Conservation (phyloP, 2,113 vertebrate genomes). For the Thamnophis sirtalis region DNA sequence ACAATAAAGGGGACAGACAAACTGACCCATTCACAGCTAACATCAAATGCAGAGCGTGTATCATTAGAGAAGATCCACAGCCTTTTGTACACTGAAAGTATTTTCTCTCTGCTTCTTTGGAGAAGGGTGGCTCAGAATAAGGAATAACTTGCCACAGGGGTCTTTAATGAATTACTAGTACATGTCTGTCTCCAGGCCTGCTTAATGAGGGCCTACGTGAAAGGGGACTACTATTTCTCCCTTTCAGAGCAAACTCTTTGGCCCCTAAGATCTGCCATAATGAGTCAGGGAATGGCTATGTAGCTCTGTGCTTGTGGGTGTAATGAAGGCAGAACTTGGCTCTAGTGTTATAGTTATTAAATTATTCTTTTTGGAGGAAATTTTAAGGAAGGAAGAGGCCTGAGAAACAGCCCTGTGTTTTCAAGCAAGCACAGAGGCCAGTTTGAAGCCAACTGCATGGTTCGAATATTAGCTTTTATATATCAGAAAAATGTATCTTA, state of each 20-base stretch:
- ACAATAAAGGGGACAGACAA: not conserved
- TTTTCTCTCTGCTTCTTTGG: not conserved
- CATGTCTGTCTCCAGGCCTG: not conserved
- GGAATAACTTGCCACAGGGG: not conserved
- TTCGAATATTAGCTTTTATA: not conserved
- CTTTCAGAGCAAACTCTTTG: not conserved
- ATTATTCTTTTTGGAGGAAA: slow-evolving; percentile 53
- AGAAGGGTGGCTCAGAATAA: not conserved
- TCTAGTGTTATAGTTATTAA: slow-evolving; percentile 37
- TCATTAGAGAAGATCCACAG: not conserved
- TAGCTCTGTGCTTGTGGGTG: not conserved
- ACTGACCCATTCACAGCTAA: not conserved
- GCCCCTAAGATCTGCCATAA: not conserved
- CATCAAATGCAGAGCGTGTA: not conserved
- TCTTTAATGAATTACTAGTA: not conserved
- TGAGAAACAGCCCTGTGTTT: not conserved
- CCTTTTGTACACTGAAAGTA: not conserved
- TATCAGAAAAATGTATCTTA: not conserved
- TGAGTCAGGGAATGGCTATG: not conserved
- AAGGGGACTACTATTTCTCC: not conserved
- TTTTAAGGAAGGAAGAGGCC: slow-evolving; percentile 22
- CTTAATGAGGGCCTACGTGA: not conserved
- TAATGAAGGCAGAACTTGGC: not conserved
- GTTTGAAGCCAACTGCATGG: not conserved
- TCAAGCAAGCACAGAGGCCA: not conserved